Conservation (phyloP, 2,888 invertebrate species). For the Trissonchulus latispiculum region DNA sequence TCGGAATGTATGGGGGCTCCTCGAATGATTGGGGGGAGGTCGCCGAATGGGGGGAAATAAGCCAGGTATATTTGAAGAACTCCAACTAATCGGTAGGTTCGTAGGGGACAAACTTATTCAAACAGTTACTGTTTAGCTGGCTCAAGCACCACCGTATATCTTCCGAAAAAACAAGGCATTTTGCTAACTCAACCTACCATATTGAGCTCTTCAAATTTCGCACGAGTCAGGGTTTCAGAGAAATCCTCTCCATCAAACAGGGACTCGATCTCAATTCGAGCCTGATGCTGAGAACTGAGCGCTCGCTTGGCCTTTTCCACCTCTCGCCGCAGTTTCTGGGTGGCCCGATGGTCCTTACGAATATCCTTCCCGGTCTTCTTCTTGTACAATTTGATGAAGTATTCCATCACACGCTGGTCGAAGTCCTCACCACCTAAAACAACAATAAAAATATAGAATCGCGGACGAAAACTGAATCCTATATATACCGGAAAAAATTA, state of each 20-base stretch:
- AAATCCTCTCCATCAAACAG: slow-evolving; percentile 97
- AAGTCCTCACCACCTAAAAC: slow-evolving; percentile 77
- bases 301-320: slow-evolving; percentile 53
- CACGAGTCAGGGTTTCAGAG: slow-evolving; percentile 91
- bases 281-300: slow-evolving; percentile 79
- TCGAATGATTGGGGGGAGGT: no score
- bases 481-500: no score
- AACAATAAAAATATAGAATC: no score
- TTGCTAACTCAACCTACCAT: slow-evolving; percentile 55
- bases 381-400: slow-evolving; percentile 76
- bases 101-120: no score
- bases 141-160: no score
- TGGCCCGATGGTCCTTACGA: slow-evolving; percentile 44
- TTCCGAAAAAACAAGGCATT: background rate
- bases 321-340: slow-evolving; percentile 47
- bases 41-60: no score
- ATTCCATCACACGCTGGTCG: slow-evolving; percentile 55
- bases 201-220: slow-evolving; percentile 96
- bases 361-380: slow-evolving; percentile 47
- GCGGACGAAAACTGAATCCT: no score
- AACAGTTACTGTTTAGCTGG: no score
- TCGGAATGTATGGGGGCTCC: no score
- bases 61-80: no score
- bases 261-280: slow-evolving; percentile 94
- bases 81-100: no score